Percentiles rank a stretch among this genome's conserved stretches.
These are phyloP conservation scores for Hymenochirus boettgeri DNA, from an alignment of 2,113 vertebrate species.

Conservation along the genomic window DNA sequence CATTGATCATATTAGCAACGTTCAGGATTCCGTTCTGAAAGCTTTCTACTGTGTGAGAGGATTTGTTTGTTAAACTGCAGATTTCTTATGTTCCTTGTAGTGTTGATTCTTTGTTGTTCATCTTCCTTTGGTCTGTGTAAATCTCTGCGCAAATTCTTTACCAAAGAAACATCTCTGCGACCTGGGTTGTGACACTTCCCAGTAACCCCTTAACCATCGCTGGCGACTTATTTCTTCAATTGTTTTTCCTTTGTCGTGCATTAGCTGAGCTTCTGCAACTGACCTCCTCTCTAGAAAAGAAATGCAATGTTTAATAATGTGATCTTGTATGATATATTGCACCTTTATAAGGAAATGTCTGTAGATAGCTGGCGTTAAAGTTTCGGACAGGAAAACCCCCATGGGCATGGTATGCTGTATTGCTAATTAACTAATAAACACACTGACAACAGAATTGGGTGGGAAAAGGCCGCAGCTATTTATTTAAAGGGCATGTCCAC, in stretches of 20 bases:
- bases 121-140: slow-evolving; percentile 8
- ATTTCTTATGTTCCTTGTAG: slow-evolving; percentile 15
- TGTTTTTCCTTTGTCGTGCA: slow-evolving; percentile 37
- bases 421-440: too few species aligned
- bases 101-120: slow-evolving; percentile 6
- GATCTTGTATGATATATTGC: too few species aligned
- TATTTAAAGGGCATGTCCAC: too few species aligned
- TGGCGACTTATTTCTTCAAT: slow-evolving; percentile 36
- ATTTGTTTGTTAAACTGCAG: slow-evolving; percentile 22
- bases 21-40: slow-evolving; percentile 7
- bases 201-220: slow-evolving; percentile 26
- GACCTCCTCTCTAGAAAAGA: slow-evolving; percentile 19
- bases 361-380: too few species aligned
- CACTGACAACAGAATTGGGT: too few species aligned
- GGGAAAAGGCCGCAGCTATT: too few species aligned
- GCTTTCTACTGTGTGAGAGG: slow-evolving; percentile 18
- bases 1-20: not conserved
- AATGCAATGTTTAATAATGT: too few species aligned
- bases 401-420: too few species aligned
- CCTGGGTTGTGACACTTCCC: slow-evolving; percentile 27
- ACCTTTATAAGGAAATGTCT: too few species aligned
- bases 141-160: slow-evolving; percentile 18
- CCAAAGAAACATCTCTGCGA: slow-evolving; percentile 1
- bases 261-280: slow-evolving; percentile 30
- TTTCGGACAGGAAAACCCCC: too few species aligned